phyloP scores from a whole-genome alignment of 2,113 vertebrate species.

The Percopsis transmontana region DNA sequence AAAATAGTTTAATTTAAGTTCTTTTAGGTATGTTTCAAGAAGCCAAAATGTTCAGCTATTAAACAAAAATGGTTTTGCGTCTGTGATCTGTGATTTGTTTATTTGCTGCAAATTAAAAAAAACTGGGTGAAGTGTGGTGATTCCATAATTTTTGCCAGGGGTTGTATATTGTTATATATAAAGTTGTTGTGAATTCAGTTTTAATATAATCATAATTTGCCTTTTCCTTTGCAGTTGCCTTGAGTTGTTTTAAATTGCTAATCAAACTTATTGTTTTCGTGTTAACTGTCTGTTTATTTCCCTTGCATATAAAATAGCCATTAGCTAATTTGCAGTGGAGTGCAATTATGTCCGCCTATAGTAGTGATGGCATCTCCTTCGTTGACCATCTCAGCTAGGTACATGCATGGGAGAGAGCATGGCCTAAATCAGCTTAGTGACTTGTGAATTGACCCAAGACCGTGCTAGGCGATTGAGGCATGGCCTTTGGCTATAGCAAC shows the following conservation, averaged over 20 bases:
- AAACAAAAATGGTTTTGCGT: no score
- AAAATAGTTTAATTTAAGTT: no score
- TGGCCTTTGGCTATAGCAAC: background rate
- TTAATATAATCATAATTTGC: background rate
- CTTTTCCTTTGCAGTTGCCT: background rate
- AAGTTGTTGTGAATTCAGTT: background rate
- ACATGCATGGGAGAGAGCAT: background rate
- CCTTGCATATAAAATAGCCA: background rate
- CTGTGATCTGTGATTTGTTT: no score
- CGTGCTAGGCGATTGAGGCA: background rate
- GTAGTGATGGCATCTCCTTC: background rate
- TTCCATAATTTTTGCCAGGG: no score
- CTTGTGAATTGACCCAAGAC: background rate
- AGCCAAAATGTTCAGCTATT: no score
- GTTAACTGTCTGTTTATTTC: background rate
- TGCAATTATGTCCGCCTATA: background rate
- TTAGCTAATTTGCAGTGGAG: slow-evolving; percentile 5
- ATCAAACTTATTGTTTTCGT: background rate
- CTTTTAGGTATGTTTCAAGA: no score
- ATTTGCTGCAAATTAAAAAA: no score
- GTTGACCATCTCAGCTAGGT: background rate
- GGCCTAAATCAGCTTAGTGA: background rate
- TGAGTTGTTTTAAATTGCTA: slow-evolving; percentile 1
- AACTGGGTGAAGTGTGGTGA: no score
- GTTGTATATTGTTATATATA: no score